phyloP scores from a whole-genome alignment of 2,888 invertebrate genomes.

The Xanthia togata region DNA sequence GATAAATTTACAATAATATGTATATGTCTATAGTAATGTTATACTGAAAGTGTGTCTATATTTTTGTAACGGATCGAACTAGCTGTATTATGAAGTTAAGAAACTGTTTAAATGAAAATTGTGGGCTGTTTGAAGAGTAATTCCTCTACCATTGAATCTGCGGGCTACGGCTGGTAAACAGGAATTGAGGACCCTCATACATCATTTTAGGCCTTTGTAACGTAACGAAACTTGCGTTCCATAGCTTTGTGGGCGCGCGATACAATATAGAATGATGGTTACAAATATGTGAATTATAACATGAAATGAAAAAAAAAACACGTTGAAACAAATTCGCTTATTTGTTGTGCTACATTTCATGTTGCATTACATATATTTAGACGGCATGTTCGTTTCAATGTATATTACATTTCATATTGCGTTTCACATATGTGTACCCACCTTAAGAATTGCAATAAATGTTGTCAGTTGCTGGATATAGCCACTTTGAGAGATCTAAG shows the following conservation, averaged over 20 bases:
- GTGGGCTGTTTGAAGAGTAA: background rate
- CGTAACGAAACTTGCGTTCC: background rate
- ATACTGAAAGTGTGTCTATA: conserved; percentile 32
- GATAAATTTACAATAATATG: conserved; percentile 43
- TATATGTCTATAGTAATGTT: conserved; percentile 29
- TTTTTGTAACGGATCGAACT: conserved; percentile 41
- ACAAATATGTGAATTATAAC: background rate
- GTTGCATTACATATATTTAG: background rate
- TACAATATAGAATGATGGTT: background rate
- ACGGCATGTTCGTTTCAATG: background rate
- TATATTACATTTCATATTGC: background rate
- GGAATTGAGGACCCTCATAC: background rate
- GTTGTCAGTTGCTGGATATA: conserved; percentile 12
- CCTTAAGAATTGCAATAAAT: background rate
- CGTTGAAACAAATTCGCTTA: background rate
- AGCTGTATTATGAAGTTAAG: conserved; percentile 17
- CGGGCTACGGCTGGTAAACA: conserved; percentile 20
- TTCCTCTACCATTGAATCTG: background rate
- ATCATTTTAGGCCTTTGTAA: background rate
- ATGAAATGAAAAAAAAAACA: background rate
- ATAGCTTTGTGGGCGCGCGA: background rate
- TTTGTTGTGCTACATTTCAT: background rate
- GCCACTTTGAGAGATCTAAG: conserved; percentile 13
- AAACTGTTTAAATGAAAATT: conserved; percentile 19
- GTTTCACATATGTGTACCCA: background rate